A percentile compares a stretch with the other conserved stretches of the same genome.
Conservation (phyloP, 1,140 invertebrate species). For the Tribolium castaneum region DNA sequence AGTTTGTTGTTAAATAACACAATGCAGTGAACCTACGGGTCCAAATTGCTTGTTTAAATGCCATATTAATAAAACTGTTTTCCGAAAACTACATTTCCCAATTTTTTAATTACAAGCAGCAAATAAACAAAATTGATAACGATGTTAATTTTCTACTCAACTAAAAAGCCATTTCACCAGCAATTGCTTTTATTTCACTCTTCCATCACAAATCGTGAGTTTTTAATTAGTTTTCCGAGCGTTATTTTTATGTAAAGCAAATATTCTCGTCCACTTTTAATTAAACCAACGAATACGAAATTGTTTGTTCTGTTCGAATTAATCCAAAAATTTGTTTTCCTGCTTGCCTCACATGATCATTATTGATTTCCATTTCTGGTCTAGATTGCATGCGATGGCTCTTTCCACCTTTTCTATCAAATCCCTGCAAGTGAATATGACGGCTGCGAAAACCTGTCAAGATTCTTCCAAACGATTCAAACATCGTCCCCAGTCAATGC, state of each 20-base stretch:
- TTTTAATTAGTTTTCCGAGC: not conserved
- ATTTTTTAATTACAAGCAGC: no score
- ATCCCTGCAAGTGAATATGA: not conserved
- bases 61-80: no score
- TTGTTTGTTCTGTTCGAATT: no score
- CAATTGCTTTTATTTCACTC: not conserved
- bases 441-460: not conserved
- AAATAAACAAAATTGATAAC: not conserved
- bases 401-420: not conserved
- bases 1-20: no score
- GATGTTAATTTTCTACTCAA: not conserved
- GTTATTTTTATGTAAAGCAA: no score
- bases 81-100: no score
- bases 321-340: no score
- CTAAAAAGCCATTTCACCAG: not conserved
- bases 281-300: no score
- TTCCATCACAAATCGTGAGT: not conserved
- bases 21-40: no score
- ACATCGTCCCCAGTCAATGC: not conserved
- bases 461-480: not conserved
- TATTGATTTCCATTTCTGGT: not conserved
- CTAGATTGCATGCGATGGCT: not conserved
- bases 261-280: no score
- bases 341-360: not conserved
- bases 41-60: no score